Conservation (phyloP, 2,797 vertebrate genomes). For the Nasua narica region DNA sequence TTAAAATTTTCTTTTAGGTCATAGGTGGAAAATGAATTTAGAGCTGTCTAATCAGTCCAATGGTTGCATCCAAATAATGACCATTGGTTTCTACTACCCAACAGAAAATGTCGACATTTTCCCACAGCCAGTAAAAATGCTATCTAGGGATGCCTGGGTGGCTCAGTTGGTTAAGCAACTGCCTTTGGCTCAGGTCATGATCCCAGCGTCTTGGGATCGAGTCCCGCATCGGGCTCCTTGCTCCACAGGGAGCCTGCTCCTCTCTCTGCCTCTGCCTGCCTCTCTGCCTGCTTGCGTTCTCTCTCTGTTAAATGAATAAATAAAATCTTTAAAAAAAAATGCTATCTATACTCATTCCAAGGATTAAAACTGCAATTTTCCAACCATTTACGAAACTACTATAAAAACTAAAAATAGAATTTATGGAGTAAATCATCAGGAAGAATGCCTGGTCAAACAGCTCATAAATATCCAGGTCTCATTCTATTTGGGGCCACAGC, state of each 20-base stretch:
- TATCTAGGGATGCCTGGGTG: too few species aligned
- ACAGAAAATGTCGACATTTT: background rate
- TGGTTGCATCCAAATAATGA: background rate
- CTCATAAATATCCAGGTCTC: constrained; percentile 54
- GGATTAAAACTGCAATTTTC: constrained; percentile 43
- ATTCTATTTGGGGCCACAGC: constrained; percentile 43
- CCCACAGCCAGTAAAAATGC: constrained; percentile 1
- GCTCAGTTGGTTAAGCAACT: too few species aligned
- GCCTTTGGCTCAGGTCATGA: too few species aligned
- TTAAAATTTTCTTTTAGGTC: background rate
- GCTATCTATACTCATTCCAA: background rate
- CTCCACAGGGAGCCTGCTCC: too few species aligned
- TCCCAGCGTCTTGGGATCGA: too few species aligned
- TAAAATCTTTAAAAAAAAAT: too few species aligned
- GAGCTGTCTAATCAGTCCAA: background rate
- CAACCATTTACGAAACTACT: constrained; percentile 39
- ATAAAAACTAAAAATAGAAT: constrained; percentile 55
- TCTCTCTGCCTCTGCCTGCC: too few species aligned
- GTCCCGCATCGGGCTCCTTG: too few species aligned
- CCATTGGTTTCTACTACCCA: background rate
- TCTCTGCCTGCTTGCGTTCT: too few species aligned
- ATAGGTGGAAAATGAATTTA: background rate
- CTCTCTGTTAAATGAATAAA: too few species aligned
- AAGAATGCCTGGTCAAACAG: constrained; percentile 22
- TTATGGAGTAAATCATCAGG: constrained; percentile 53